Base-by-base conservation (phyloP, 2,797 vertebrate species). In the Gymnoscopelus braueri region DNA sequence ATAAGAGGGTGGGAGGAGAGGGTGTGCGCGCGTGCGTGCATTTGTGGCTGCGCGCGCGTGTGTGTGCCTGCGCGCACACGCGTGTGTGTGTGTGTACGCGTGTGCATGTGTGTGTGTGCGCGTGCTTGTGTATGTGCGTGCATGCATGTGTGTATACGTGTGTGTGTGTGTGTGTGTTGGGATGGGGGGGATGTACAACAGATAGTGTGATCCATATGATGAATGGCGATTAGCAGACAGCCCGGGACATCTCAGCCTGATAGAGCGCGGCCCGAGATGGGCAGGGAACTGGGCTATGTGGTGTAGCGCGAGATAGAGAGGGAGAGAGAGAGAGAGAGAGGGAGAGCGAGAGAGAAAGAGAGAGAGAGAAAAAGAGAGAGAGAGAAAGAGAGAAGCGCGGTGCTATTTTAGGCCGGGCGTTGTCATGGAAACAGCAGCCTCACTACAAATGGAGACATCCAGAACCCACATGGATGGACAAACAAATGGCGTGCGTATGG, bases 351-450 rank as follows among this genome's bases (percentile, higher is more conserved):
- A 66, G 64, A 49, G 60, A 52, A 24, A 57, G 24, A 58, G 35
- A 44, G 2, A 44, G 19, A 50, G 4, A n/a, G 19, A 26, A 13
- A 10, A 24, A 15, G 12, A 35, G 49, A 53, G 26, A 29, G 62
- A 65, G 65, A 56, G 71, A 63, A 65, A 50, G 65, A 64, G 77
- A 60, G 73, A 73, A 82, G 75, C 26, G 73, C 81, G 76, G 77
- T 87, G 91, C 94, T 94, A 95, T 95, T 94, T 95, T 93, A 85
- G 86, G 91, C 89, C 63, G 63, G 74, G 74, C 76, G 93, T 95
- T 91, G 93, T 92, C 93, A 94, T 94, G 91, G 94, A 94, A 94
- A 95, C 94, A 93, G 91, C 92, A 92, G 92, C 92, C 89, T 93
- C 90, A 88, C 91, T 92, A 92, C 91, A 93, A 91, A 94, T 91